Conservation (phyloP, 2,888 invertebrate species). For the Lepidochrysops patricia region DNA sequence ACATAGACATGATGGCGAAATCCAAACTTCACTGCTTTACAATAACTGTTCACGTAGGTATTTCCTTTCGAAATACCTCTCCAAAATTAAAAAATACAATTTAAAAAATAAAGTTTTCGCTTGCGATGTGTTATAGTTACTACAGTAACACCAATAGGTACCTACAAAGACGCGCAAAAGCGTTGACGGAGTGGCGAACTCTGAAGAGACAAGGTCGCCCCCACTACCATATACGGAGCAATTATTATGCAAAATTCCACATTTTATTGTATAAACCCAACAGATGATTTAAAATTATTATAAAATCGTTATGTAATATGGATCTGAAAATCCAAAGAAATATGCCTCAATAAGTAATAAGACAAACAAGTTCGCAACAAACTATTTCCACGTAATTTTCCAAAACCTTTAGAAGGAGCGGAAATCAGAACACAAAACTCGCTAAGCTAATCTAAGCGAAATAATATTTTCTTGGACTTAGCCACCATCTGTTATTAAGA, state of each 20-base stretch:
- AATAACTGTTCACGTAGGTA: background rate
- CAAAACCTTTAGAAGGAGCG: background rate
- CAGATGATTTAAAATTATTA: background rate
- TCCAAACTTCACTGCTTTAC: background rate
- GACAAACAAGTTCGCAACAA: background rate
- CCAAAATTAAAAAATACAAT: background rate
- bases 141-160: background rate
- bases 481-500: background rate
- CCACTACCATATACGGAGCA: background rate
- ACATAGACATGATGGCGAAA: constrained; percentile 63
- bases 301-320: no score
- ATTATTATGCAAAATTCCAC: background rate
- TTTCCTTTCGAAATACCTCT: background rate
- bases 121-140: background rate
- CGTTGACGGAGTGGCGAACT: background rate
- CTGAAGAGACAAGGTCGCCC: background rate
- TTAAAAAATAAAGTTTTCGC: background rate
- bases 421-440: background rate
- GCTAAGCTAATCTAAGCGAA: background rate
- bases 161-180: background rate
- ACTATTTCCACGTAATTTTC: background rate
- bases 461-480: background rate
- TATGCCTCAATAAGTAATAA: background rate
- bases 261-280: no score
- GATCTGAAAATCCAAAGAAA: no score